Evolutionary conservation across 2,113 vertebrate genomes (phyloP), one percentile per base, ranked within the genome.

Genomic region (Elachura formosa): DNA sequence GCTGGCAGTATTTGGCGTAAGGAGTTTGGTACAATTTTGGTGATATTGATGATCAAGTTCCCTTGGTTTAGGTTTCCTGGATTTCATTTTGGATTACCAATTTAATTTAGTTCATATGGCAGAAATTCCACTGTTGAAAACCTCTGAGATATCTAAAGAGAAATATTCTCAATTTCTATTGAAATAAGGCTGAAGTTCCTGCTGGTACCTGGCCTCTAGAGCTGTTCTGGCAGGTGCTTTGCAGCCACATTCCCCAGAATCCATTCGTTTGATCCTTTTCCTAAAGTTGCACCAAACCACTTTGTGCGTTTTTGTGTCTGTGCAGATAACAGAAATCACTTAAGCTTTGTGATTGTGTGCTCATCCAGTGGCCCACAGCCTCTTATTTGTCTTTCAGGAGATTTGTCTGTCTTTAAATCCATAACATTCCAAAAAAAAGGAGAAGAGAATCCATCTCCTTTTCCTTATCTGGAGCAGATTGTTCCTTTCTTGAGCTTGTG

Each of bases 351-450:
- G 75, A 56, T 87, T 78, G 49, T 69, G 76, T 94, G 43, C 67
- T 93, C 55, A 52, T n/a, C 84, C 87, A 40, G 13, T 16, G 64
- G 76, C 79, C 54, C 54, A n/a, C 45, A 45, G 19, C 51, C 66
- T 64, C 63, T 49, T 71, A 21, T 77, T 84, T 89, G 75, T 87
- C 69, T 81, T 78, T 64, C 84, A 87, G 84, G 79, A 93, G 91
- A 84, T 87, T 91, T 94, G 82, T 84, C 85, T 90, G 85, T 75
- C 83, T 90, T 89, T 73, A 88, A 78, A 88, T 85, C 62, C 11
- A 2, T 67, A 83, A 68, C 40, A 72, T 59, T 41, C 12, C 36
- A 48, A 80, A 46, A 81, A 77, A 79, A 75, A 22, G 62, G 21
- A 31, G 36, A 49, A 75, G 55, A 83, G 91, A 88, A 92, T 94